Evolutionary conservation across 92 coral and sea anemone species (phyloP).

Genomic region (Blastomussa wellsi): DNA sequence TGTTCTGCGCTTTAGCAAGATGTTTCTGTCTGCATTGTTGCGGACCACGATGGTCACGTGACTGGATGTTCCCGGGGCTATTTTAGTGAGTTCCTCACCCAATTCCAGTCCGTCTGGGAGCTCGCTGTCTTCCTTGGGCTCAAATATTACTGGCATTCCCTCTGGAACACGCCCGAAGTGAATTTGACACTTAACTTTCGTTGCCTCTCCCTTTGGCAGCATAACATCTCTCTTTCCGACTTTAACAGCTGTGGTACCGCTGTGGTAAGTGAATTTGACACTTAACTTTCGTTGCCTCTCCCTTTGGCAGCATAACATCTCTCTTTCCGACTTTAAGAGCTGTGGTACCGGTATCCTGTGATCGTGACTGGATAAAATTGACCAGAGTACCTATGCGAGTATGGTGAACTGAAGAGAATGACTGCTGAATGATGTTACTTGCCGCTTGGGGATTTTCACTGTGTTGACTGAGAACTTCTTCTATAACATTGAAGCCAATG

Average conservation of each 20-base stretch:
- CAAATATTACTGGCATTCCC: conserved; percentile 22
- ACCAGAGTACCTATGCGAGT: conserved; percentile 4
- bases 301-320: conserved; percentile 22
- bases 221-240: conserved; percentile 26
- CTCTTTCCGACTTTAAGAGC: conserved; percentile 15
- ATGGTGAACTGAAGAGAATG: conserved; percentile 15
- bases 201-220: conserved; percentile 18
- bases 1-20: conserved; percentile 30
- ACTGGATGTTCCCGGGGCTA: conserved; percentile 27
- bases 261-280: conserved; percentile 7
- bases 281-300: conserved; percentile 24
- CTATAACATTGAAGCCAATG: conserved; percentile 68
- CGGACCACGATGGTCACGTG: conserved; percentile 31
- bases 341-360: conserved; percentile 12
- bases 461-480: conserved; percentile 39
- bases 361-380: conserved; percentile 16
- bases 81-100: conserved; percentile 25
- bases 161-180: conserved; percentile 22
- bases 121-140: conserved; percentile 28
- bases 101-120: conserved; percentile 30
- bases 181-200: conserved; percentile 17
- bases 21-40: conserved; percentile 30
- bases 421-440: background rate
- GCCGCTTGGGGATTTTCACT: conserved; percentile 9
- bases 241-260: conserved; percentile 11